Evolutionary conservation across 53 echinoderm and acorn worm species (phyloP).

Genomic region (Holothuria scabra): DNA sequence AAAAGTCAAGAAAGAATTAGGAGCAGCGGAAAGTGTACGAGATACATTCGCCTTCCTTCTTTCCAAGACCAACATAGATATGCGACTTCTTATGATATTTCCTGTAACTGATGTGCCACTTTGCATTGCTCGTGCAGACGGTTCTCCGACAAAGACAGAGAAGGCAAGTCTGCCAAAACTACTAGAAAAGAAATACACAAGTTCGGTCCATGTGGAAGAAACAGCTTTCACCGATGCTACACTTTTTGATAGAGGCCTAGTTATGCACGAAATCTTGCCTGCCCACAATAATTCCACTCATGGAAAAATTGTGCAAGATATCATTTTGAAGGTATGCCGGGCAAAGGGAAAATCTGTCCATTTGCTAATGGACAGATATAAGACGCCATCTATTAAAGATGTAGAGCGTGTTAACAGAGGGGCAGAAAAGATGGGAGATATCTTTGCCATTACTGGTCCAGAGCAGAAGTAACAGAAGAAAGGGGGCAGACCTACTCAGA

Average conservation of each 20-base stretch:
- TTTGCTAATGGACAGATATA: slow-evolving; percentile 57
- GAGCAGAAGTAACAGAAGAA: slow-evolving; percentile 53
- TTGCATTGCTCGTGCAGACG: slow-evolving; percentile 34
- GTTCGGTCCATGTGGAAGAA: neutral
- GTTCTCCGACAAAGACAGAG: slow-evolving; percentile 21
- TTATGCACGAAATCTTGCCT: slow-evolving; percentile 58
- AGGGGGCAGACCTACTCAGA: slow-evolving; percentile 15
- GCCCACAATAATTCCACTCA: slow-evolving; percentile 52
- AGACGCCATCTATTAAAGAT: slow-evolving; percentile 61
- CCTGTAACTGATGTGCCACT: slow-evolving; percentile 55
- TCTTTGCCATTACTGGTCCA: slow-evolving; percentile 56
- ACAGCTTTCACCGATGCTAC: slow-evolving; percentile 35
- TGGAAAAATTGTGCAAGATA: slow-evolving; percentile 44
- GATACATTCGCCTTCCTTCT: slow-evolving; percentile 47
- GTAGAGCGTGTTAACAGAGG: slow-evolving; percentile 28
- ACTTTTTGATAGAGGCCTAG: slow-evolving; percentile 61
- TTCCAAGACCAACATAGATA: slow-evolving; percentile 45
- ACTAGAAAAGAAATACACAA: slow-evolving; percentile 25
- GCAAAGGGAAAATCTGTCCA: slow-evolving; percentile 4
- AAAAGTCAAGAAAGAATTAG: slow-evolving; percentile 17
- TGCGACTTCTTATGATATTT: slow-evolving; percentile 44
- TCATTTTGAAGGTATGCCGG: slow-evolving; percentile 36
- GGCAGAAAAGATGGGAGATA: slow-evolving; percentile 1
- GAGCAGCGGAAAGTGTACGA: slow-evolving; percentile 46
- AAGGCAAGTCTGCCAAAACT: slow-evolving; percentile 34